Evolutionary conservation across 2,113 vertebrate genomes (phyloP), one percentile per base, ranked within the genome.

Genomic region (Acanthisitta chloris): DNA sequence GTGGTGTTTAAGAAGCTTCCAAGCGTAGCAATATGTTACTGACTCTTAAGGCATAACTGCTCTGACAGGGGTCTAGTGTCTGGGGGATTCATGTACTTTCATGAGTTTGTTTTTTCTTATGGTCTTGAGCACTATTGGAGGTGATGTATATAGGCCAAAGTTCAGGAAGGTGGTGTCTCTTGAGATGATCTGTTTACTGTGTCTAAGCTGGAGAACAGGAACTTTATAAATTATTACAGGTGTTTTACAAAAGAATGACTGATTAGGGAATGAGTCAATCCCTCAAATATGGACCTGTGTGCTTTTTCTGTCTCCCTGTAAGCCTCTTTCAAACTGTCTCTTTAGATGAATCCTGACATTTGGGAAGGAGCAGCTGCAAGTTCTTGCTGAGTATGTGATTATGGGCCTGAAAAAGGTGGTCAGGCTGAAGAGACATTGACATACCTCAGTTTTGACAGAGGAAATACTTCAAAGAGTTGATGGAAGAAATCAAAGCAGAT

Each of bases 21-120:
- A 31, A 29, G 25, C 31, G 23, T 9, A n/a, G 34, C 14, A 40
- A 33, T 33, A 1, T 34, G 31, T 29, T 77, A 33, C 57, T 15
- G 42, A 48, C 57, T 64, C 36, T 43, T 29, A 40, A 43, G 62
- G 6, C 23, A 20, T 11, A 67, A 40, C n/a, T 49, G 46, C 58
- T 72, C 46, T 29, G 46, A 52, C 48, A 54, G 43, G 10, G 34
- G 9, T 59, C 52, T 59, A 3, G 24, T 58, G 42, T 5, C 25
- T 26, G 52, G 10, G 12, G 24, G 4, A 1, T 7, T 9, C 1
- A 0, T 6, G 3, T 42, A 61, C 29, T 87, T 76, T 14, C 49
- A 20, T 64, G 59, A 2, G 0, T 17, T 20, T 74, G 26, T 12
- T 71, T 86, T 43, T 43, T 46, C 21, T 52, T 40, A 7, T 4